Evolutionary conservation across 2,888 invertebrate genomes (phyloP).

Genomic region (Perdita meconis): DNA sequence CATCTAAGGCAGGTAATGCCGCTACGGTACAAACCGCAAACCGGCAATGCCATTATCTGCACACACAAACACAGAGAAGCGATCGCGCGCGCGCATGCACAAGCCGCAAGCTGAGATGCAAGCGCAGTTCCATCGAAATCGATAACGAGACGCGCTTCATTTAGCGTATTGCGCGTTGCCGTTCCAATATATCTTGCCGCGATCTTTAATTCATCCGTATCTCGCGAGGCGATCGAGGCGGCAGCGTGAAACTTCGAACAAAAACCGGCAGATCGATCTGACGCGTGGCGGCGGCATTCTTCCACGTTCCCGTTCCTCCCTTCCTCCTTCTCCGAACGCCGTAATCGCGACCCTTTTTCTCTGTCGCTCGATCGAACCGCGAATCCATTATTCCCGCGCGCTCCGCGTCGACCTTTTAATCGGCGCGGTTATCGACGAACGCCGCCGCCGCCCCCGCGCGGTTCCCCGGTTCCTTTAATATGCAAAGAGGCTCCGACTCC

Average conservation of each 20-base stretch:
- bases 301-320: constrained; percentile 59
- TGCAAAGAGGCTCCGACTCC: not conserved
- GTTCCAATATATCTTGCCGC: constrained; percentile 62
- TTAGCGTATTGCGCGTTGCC: constrained; percentile 53
- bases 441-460: not conserved
- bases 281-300: constrained; percentile 61
- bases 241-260: constrained; percentile 57
- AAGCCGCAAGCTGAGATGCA: constrained; percentile 59
- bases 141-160: constrained; percentile 71
- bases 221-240: constrained; percentile 49
- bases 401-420: constrained; percentile 22
- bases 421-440: not conserved
- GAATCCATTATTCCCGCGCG: constrained; percentile 29
- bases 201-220: constrained; percentile 69
- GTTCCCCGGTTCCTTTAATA: not conserved
- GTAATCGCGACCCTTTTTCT: constrained; percentile 44
- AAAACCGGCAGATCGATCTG: constrained; percentile 54
- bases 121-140: constrained; percentile 64
- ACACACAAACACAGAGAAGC: not conserved
- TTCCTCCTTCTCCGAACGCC: constrained; percentile 29
- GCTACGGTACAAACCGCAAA: constrained; percentile 69
- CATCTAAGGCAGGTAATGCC: constrained; percentile 71
- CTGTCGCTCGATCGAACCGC: constrained; percentile 35
- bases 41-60: constrained; percentile 70
- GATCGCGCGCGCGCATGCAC: not conserved